A percentile compares a stretch with the other conserved stretches of the same genome.
Evolutionary conservation across 2,797 vertebrate species (phyloP).

Genomic region (Phrynocephalus vlangalii): DNA sequence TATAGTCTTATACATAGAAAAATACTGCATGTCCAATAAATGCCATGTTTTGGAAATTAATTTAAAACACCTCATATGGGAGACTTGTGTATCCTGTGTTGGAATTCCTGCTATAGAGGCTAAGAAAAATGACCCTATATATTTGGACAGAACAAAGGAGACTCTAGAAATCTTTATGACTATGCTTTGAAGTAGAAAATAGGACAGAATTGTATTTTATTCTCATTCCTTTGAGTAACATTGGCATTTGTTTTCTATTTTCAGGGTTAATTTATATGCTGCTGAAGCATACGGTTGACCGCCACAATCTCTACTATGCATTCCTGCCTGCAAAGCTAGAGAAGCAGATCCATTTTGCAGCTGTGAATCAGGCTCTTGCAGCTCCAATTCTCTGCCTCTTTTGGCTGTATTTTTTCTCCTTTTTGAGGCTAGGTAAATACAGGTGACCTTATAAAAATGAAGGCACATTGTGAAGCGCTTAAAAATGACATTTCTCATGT

Average conservation of each 20-base stretch:
- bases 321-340: slow-evolving; percentile 92
- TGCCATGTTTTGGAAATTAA: fast-evolving
- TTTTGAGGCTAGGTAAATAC: slow-evolving; percentile 87
- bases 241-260: slow-evolving; percentile 26
- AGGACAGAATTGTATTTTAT: neutral
- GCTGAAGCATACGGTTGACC: slow-evolving; percentile 94
- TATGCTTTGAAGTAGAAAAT: neutral
- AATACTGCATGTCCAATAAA: too few relatives aligned
- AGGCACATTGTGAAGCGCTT: neutral
- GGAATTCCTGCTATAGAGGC: slow-evolving; percentile 7
- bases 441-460: neutral
- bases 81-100: neutral
- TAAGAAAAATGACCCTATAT: neutral
- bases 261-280: slow-evolving; percentile 93
- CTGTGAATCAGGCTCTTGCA: slow-evolving; percentile 92
- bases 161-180: slow-evolving; percentile 17
- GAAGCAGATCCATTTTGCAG: slow-evolving; percentile 88
- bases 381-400: slow-evolving; percentile 96
- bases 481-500: neutral
- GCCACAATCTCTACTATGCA: slow-evolving; percentile 93
- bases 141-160: neutral
- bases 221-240: neutral
- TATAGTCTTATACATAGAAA: too few relatives aligned
- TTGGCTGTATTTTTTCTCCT: slow-evolving; percentile 95
- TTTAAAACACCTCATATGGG: neutral